phyloP scores from a whole-genome alignment of 2,113 vertebrate genomes.

The Anolis sagrei region DNA sequence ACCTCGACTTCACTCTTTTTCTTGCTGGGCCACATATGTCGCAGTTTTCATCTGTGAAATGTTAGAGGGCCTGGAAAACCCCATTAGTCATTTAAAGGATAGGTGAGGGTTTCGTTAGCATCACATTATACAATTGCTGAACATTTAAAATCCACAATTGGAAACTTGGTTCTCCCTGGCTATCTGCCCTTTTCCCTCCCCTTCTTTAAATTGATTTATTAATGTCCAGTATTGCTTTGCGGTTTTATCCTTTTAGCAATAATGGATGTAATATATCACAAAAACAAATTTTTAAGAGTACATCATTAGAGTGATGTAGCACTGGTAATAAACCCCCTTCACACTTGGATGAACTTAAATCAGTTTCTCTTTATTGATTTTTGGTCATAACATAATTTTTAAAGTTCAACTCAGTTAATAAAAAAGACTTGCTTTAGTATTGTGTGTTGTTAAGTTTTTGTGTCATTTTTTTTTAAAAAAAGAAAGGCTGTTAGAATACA shows the following conservation, averaged over 20 bases:
- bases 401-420: constrained; percentile 90
- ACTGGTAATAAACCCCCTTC: constrained; percentile 86
- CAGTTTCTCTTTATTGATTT: constrained; percentile 91
- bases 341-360: constrained; percentile 89
- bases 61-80: constrained; percentile 29
- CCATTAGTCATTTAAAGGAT: constrained; percentile 55
- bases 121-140: constrained; percentile 65
- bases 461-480: constrained; percentile 59
- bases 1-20: no score
- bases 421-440: constrained; percentile 81
- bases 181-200: constrained; percentile 69
- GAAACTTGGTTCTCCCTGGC: constrained; percentile 74
- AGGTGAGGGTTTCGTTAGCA: constrained; percentile 54
- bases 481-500: constrained; percentile 45
- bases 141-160: constrained; percentile 66
- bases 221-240: constrained; percentile 81
- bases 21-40: no score
- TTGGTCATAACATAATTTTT: constrained; percentile 90
- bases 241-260: constrained; percentile 88
- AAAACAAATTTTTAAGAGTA: constrained; percentile 89
- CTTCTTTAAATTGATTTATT: constrained; percentile 86
- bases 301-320: constrained; percentile 89
- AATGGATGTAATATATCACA: constrained; percentile 87
- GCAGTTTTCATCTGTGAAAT: no score
- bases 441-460: constrained; percentile 70